These are phyloP conservation scores for Porites lobata DNA, from an alignment of 92 coral and sea anemone genomes.

Conservation along the genomic window DNA sequence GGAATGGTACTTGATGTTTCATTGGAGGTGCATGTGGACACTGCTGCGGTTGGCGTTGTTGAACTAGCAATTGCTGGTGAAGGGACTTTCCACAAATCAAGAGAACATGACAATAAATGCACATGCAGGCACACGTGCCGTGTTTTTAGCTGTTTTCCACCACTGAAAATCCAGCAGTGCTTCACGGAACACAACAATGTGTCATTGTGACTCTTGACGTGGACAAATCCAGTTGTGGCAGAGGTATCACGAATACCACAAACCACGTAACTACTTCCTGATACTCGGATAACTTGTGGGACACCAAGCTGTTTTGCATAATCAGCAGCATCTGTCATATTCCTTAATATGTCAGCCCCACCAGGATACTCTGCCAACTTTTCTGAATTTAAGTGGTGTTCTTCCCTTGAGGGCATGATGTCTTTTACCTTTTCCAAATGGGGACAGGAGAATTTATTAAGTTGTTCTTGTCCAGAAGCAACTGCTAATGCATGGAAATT, in stretches of 20 bases:
- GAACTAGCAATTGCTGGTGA: background rate
- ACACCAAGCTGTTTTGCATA: constrained; percentile 9
- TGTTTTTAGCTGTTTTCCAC: background rate
- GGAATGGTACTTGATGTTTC: background rate
- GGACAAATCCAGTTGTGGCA: constrained; percentile 11
- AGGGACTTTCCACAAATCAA: background rate
- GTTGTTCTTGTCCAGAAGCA: background rate
- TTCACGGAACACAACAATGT: background rate
- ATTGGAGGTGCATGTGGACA: background rate
- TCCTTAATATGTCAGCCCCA: background rate
- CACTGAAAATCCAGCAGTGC: background rate
- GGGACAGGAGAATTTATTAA: background rate
- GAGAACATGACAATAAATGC: constrained; percentile 7
- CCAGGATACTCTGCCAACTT: constrained; percentile 11
- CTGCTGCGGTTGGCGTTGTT: too few relatives aligned
- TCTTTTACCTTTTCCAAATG: background rate
- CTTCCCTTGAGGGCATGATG: background rate
- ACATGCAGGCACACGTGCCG: background rate
- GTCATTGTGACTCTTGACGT: background rate
- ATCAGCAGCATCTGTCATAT: background rate
- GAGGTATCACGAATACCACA: constrained; percentile 3
- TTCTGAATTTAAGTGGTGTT: background rate
- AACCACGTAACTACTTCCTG: background rate
- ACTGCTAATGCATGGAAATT: background rate
- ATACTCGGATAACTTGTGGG: background rate